A percentile compares a stretch with the other conserved stretches of the same genome.
Conservation (phyloP, 2,113 vertebrate genomes). For the Lamprologus speciosus region DNA sequence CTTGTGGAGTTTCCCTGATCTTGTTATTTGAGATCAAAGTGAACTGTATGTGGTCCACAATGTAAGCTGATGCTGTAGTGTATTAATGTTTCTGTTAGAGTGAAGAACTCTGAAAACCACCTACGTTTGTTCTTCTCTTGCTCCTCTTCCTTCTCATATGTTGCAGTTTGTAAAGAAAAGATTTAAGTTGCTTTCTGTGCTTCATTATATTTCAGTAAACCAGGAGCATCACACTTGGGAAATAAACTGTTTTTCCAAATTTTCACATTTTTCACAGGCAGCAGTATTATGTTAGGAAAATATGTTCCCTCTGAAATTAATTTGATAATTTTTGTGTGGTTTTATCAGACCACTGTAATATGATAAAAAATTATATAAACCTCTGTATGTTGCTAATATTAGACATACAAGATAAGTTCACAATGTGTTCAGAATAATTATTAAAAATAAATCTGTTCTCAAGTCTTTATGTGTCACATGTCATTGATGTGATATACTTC, state of each 20-base stretch:
- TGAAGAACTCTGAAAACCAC: neutral
- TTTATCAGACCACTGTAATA: neutral
- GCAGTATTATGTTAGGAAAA: neutral
- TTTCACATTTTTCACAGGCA: neutral
- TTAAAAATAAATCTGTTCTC: neutral
- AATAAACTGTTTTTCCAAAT: neutral
- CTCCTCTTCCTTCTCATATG: neutral
- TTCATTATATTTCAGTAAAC: neutral
- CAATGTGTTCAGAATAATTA: neutral
- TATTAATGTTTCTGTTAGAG: neutral
- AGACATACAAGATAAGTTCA: neutral
- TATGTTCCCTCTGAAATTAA: neutral
- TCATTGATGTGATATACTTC: neutral
- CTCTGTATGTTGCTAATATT: constrained; percentile 9
- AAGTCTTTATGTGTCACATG: neutral
- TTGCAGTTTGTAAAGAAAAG: neutral
- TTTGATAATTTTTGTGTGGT: neutral
- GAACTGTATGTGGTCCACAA: neutral
- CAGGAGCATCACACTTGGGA: neutral
- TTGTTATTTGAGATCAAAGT: neutral
- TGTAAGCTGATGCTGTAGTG: neutral
- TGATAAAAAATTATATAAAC: neutral
- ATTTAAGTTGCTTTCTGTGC: neutral
- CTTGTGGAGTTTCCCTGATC: neutral
- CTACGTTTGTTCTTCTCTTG: neutral